These are phyloP conservation scores for Phyllostomus hastatus DNA, from an alignment of 2,113 vertebrate species.

Conservation along the genomic window DNA sequence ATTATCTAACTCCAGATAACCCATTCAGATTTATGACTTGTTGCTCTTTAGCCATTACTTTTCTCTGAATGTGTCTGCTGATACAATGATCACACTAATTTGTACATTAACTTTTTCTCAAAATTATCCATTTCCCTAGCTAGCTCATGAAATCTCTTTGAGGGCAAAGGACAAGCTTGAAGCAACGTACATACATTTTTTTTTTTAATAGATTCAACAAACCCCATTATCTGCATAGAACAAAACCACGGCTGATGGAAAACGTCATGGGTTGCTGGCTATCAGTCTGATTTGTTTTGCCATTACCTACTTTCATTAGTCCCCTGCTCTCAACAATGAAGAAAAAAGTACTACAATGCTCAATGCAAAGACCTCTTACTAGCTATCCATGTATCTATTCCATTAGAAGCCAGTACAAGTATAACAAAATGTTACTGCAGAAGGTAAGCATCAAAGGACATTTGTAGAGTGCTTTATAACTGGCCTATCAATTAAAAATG, in stretches of 20 bases:
- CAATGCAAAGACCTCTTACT: neutral
- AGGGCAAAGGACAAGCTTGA: conserved; percentile 2
- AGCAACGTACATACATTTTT: neutral
- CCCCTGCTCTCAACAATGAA: neutral
- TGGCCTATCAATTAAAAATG: conserved; percentile 21
- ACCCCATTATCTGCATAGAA: neutral
- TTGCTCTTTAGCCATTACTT: neutral
- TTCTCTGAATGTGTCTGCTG: conserved; percentile 6
- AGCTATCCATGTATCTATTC: neutral
- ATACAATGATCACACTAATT: conserved; percentile 19
- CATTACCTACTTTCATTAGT: neutral
- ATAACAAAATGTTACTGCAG: neutral
- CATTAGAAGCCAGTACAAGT: neutral
- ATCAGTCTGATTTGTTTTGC: neutral
- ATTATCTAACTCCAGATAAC: neutral
- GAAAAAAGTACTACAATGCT: neutral
- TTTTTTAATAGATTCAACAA: neutral
- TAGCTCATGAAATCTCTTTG: neutral
- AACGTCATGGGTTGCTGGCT: neutral
- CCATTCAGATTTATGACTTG: neutral
- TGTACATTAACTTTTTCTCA: conserved; percentile 12
- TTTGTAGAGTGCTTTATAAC: neutral
- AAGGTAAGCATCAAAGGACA: neutral
- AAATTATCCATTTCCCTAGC: neutral
- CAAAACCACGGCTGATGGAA: conserved; percentile 13